A percentile compares a stretch with the other conserved stretches of the same genome.
phyloP scores from a whole-genome alignment of 2,888 invertebrate species.

The Frankliniella intonsa region DNA sequence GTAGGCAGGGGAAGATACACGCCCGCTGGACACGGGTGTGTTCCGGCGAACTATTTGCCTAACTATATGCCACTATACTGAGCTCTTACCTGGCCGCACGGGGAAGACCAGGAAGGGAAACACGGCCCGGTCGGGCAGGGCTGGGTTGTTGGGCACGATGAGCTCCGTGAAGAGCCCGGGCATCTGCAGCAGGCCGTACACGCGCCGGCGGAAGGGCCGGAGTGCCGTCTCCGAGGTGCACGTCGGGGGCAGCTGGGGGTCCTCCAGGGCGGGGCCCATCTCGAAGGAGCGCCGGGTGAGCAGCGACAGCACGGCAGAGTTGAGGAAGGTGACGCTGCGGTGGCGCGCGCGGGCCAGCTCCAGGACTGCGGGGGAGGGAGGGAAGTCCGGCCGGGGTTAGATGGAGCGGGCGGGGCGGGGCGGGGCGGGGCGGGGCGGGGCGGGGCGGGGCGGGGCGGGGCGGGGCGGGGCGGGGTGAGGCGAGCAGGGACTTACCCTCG shows the following conservation, averaged over 20 bases:
- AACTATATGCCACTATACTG: no score
- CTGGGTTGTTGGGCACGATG: background rate
- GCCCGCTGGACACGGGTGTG: no score
- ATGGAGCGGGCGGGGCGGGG: no score
- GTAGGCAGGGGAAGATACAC: background rate
- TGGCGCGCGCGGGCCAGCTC: background rate
- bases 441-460: background rate
- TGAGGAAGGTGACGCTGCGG: background rate
- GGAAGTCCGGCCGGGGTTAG: no score
- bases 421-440: no score
- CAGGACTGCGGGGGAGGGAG: background rate
- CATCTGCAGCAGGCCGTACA: constrained; percentile 16
- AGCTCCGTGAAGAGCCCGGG: background rate
- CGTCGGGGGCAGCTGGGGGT: background rate
- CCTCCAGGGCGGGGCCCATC: constrained; percentile 20
- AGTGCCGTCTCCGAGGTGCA: background rate
- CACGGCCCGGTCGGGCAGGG: background rate
- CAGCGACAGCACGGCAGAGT: background rate
- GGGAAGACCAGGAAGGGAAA: background rate
- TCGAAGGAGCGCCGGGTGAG: background rate
- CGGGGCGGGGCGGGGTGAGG: background rate
- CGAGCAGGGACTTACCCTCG: background rate
- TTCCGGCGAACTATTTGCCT: no score
- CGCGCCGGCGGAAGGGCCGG: constrained; percentile 5
- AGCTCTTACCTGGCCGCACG: background rate